Evolutionary conservation across 2,113 vertebrate genomes (phyloP).

Genomic region (Rhizomys pruinosus): DNA sequence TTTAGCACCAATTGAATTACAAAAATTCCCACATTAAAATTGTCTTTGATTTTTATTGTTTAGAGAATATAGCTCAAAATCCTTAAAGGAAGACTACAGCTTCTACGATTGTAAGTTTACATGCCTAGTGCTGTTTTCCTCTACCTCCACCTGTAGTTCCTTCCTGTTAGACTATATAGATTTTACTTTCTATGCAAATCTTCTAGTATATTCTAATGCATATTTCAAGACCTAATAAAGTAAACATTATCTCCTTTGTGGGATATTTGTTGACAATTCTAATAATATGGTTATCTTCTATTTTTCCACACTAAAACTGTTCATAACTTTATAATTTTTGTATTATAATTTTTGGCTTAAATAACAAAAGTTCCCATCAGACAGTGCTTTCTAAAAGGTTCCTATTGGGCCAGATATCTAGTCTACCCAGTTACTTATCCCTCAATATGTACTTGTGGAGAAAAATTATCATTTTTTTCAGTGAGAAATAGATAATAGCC

Average conservation of each 20-base stretch:
- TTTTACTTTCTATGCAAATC: neutral
- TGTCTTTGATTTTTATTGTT: neutral
- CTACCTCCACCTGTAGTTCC: neutral
- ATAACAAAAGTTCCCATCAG: neutral
- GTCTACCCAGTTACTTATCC: neutral
- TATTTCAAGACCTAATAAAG: constrained; percentile 2
- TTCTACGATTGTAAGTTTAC: neutral
- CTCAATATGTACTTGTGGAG: neutral
- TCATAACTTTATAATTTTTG: neutral
- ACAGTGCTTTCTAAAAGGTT: neutral
- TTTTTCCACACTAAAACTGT: neutral
- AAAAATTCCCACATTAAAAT: neutral
- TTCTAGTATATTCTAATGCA: neutral
- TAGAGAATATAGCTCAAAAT: constrained; percentile 14
- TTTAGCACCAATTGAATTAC: neutral
- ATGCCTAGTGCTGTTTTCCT: neutral
- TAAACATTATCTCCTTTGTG: neutral
- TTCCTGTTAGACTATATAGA: neutral
- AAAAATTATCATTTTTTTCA: neutral
- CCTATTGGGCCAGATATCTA: neutral
- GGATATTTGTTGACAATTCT: neutral
- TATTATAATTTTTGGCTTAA: neutral
- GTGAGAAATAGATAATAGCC: neutral
- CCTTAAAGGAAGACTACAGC: neutral
- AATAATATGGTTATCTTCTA: neutral